phyloP scores from a whole-genome alignment of 2,797 vertebrate genomes.

The Perdix hodgsoniae region DNA sequence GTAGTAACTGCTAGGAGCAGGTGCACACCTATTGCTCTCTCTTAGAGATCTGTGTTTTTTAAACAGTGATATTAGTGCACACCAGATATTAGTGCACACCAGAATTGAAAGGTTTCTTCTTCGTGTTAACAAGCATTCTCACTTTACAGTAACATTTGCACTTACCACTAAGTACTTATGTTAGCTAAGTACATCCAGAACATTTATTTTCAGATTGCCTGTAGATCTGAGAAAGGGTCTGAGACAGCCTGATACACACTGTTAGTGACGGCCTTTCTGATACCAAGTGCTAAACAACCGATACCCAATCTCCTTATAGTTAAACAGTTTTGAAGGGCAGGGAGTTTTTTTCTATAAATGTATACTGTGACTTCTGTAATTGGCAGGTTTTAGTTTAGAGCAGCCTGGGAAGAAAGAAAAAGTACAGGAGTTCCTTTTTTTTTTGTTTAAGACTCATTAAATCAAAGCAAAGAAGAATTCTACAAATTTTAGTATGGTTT shows the following conservation, averaged over 20 bases:
- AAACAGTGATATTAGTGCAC: neutral
- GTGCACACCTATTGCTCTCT: neutral
- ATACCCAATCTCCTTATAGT: neutral
- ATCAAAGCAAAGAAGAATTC: neutral
- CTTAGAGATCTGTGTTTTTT: neutral
- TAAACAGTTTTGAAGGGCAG: neutral
- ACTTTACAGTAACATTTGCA: neutral
- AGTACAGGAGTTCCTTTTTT: neutral
- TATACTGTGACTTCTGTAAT: neutral
- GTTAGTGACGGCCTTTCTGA: neutral
- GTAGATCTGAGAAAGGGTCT: neutral
- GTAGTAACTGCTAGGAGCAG: neutral
- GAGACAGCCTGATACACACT: neutral
- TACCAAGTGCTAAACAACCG: neutral
- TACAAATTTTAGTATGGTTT: conserved; percentile 24
- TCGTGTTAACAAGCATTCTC: neutral
- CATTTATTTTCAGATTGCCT: neutral
- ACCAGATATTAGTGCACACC: neutral
- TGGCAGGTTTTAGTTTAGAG: neutral
- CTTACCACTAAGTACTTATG: neutral
- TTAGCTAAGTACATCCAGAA: neutral
- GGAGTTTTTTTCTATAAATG: neutral
- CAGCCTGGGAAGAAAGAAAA: neutral
- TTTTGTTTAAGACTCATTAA: neutral
- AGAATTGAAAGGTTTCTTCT: neutral